Conservation (phyloP, 1,140 invertebrate species). For the Drosophila mauritiana region DNA sequence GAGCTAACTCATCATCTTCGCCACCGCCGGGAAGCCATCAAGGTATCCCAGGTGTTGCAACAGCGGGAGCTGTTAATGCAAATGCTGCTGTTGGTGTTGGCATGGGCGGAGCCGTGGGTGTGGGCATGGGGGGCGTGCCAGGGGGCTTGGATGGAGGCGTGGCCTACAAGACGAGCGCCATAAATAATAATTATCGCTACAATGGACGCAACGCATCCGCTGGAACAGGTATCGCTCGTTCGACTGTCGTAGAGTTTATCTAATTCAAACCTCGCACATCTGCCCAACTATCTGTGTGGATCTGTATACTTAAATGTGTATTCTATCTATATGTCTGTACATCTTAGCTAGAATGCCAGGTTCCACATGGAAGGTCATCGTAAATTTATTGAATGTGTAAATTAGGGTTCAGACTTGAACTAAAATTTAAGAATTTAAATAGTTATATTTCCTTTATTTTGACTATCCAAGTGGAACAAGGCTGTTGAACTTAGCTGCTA, state of each 20-base stretch:
- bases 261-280: constrained; percentile 25
- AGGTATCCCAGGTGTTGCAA: background rate
- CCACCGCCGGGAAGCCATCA: constrained; percentile 3
- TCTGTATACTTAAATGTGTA: constrained; percentile 15
- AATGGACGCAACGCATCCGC: constrained; percentile 80
- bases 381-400: background rate
- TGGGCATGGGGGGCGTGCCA: constrained; percentile 35
- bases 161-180: constrained; percentile 77
- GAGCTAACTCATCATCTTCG: constrained; percentile 1
- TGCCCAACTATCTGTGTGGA: constrained; percentile 4
- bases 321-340: constrained; percentile 8
- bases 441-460: background rate
- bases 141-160: constrained; percentile 50
- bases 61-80: too few relatives aligned
- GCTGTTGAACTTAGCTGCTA: constrained; percentile 23
- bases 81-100: background rate
- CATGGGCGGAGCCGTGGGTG: constrained; percentile 7
- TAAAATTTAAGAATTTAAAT: background rate
- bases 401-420: too few relatives aligned
- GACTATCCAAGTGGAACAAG: background rate
- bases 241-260: constrained; percentile 57
- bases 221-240: constrained; percentile 83
- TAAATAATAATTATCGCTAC: constrained; percentile 85
- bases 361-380: background rate
- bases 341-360: background rate